Evolutionary conservation across 2,113 vertebrate species (phyloP).

Genomic region (Elgaria multicarinata): DNA sequence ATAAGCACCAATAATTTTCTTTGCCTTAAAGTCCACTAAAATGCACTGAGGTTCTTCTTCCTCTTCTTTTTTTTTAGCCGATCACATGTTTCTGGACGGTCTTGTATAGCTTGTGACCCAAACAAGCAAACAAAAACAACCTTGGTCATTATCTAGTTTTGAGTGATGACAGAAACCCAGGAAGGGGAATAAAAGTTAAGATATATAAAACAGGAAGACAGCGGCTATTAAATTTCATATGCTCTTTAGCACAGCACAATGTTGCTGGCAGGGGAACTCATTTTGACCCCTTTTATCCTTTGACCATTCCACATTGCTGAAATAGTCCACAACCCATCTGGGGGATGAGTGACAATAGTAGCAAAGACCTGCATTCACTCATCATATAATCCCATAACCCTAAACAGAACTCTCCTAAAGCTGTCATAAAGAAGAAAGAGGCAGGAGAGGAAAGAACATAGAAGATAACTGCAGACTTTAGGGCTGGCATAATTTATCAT

Average conservation of each 20-base stretch:
- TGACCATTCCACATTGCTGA: slow-evolving; percentile 25
- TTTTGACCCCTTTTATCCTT: slow-evolving; percentile 36
- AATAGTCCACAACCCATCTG: slow-evolving; percentile 29
- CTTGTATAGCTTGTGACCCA: slow-evolving; percentile 39
- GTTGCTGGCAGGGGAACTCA: slow-evolving; percentile 29
- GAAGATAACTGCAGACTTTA: slow-evolving; percentile 32
- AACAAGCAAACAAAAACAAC: neutral
- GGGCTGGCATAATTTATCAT: slow-evolving; percentile 55
- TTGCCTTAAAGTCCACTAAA: slow-evolving; percentile 47
- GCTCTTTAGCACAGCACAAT: neutral
- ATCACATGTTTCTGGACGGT: slow-evolving; percentile 7
- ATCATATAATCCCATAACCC: slow-evolving; percentile 21
- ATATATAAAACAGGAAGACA: neutral
- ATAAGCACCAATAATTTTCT: neutral
- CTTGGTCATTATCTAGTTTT: slow-evolving; percentile 33
- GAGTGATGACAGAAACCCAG: slow-evolving; percentile 40
- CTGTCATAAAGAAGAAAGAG: slow-evolving; percentile 42
- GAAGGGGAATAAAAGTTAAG: neutral
- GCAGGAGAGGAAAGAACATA: slow-evolving; percentile 33
- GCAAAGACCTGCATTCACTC: slow-evolving; percentile 25
- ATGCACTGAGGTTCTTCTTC: slow-evolving; percentile 50
- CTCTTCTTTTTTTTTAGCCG: too few species aligned
- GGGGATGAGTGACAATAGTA: slow-evolving; percentile 37
- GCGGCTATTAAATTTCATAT: slow-evolving; percentile 27
- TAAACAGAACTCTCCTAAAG: slow-evolving; percentile 27